phyloP scores from a whole-genome alignment of 2,113 vertebrate genomes.

The Mormyrus lacerda region DNA sequence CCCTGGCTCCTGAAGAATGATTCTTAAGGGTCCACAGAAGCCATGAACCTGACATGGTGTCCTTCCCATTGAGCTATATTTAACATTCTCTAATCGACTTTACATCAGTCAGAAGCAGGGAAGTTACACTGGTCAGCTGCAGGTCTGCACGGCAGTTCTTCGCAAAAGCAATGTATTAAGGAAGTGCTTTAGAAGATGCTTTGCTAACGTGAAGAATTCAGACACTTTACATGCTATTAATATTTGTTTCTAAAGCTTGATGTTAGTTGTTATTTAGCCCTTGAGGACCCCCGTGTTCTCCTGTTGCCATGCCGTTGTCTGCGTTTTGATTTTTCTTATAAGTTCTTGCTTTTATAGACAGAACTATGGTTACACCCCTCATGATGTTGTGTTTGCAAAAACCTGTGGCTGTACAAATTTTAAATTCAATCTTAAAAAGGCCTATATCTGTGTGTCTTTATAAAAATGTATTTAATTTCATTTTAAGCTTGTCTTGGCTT shows the following conservation, averaged over 20 bases:
- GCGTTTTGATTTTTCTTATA: not conserved
- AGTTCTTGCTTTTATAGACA: slow-evolving; percentile 29
- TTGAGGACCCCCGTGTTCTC: not conserved
- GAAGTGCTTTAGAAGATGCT: not conserved
- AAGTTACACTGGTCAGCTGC: not conserved
- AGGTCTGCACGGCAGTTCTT: not conserved
- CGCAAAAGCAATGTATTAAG: not conserved
- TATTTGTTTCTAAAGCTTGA: not conserved
- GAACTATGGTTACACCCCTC: slow-evolving; percentile 72
- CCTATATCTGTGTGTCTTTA: slow-evolving; percentile 95
- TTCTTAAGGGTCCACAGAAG: not conserved
- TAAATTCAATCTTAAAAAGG: slow-evolving; percentile 65
- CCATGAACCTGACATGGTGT: not conserved
- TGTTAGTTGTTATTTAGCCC: not conserved
- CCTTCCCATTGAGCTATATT: not conserved
- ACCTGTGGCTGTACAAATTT: not conserved
- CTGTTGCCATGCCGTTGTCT: not conserved
- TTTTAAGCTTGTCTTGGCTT: slow-evolving; percentile 84
- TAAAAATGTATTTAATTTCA: slow-evolving; percentile 51
- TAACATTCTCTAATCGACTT: not conserved
- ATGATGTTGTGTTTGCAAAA: slow-evolving; percentile 59
- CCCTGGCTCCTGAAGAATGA: not conserved
- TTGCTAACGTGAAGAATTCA: not conserved
- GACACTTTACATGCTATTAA: not conserved
- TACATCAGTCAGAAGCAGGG: not conserved